These are phyloP conservation scores for Meandrina meandrites DNA, from an alignment of 92 coral and sea anemone genomes.

Conservation along the genomic window DNA sequence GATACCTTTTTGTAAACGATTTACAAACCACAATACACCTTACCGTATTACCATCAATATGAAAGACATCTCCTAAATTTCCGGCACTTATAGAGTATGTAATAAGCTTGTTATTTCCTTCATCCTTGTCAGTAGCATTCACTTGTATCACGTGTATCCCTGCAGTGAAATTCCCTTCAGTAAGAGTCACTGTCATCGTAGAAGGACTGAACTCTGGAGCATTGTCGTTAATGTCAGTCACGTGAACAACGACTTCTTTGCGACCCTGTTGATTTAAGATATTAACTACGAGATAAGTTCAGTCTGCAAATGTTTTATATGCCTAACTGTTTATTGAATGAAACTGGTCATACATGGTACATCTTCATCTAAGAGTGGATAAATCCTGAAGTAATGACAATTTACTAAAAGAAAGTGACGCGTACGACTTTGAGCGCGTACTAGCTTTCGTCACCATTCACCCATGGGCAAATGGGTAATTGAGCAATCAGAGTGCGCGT, in stretches of 20 bases:
- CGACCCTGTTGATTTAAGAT: slow-evolving; percentile 56
- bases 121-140: slow-evolving; percentile 87
- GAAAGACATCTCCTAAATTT: slow-evolving; percentile 74
- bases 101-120: slow-evolving; percentile 69
- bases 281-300: too few relatives aligned
- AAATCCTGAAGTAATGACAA: too few relatives aligned
- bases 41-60: slow-evolving; percentile 78
- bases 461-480: too few relatives aligned
- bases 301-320: too few relatives aligned
- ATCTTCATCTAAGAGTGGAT: too few relatives aligned
- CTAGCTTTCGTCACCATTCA: too few relatives aligned
- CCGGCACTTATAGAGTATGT: slow-evolving; percentile 75
- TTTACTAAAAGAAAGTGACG: too few relatives aligned
- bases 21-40: too few relatives aligned
- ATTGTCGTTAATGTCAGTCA: slow-evolving; percentile 83
- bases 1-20: too few relatives aligned
- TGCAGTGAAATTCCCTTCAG: slow-evolving; percentile 71
- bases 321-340: too few relatives aligned
- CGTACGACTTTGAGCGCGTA: too few relatives aligned
- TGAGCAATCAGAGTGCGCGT: too few relatives aligned
- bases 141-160: slow-evolving; percentile 61
- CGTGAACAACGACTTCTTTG: slow-evolving; percentile 66
- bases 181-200: slow-evolving; percentile 52
- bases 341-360: neutral
- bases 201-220: slow-evolving; percentile 74